Base-by-base conservation (phyloP, 64 coral and sea anemone genomes). In the Pocillopora verrucosa region DNA sequence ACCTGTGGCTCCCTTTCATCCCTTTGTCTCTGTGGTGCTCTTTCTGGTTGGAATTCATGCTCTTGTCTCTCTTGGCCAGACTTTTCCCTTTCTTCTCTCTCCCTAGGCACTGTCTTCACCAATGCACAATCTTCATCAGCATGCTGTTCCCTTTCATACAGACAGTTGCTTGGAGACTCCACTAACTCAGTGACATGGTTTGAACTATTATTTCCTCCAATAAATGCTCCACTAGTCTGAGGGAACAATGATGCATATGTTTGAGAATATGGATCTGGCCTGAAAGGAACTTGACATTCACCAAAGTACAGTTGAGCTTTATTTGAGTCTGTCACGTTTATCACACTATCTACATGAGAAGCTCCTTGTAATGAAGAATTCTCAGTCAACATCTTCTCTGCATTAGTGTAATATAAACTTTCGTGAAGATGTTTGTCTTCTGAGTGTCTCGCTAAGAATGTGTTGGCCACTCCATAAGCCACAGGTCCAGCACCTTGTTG, bases 1-100 rank as follows among this genome's bases (percentile, higher is more conserved):
- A n/a, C 25, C 19, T 26, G 6, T 6, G n/a, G 11, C 11, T 80
- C 56, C 15, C 77, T 80, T 59, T 59, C 77, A 9, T 80, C 77
- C 20, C 58, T 80, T 13, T 80, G 6, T 26, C 6, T 45, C 41
- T 80, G n/a, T 26, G 56, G 12, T 1, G 19, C 77, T 80, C 77
- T 57, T 15, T 60, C 10, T 80, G 58, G 56, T 58, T 51, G 22
- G 11, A 80, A 34, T n/a, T 59, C 25, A 16, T 25, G 56, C 60
- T 80, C 77, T 58, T 80, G 59, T 60, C 77, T 80, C 59, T 80
- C 77, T n/a, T 58, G 22, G 15, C 22, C 58, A 60, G 59, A 80
- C 77, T 60, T 3, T 80, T 80, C 77, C 15, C 58, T 56, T 59
- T 80, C 76, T 26, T 80, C 77, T 12, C 77, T 80, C n/a, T 80